Evolutionary conservation across 2,888 invertebrate species (phyloP), one percentile per base, ranked within the genome.

Genomic region (Iselma pallidipennis): DNA sequence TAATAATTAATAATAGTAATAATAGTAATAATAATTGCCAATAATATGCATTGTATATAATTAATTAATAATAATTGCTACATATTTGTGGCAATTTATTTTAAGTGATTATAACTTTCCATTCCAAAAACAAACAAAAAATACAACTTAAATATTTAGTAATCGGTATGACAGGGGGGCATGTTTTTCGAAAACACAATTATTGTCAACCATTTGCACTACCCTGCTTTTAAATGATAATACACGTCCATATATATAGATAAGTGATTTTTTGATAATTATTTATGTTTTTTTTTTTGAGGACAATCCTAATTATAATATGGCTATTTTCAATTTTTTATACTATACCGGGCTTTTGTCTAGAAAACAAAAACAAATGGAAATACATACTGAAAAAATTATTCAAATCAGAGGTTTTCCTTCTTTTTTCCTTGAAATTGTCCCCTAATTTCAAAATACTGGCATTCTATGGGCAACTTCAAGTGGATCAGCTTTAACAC

Each of bases 391-490:
- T 53, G 49, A 51, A 56, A 56, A 61, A 58, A 58, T 48, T 29
- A 26, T 2, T 19, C 2, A n/a, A 48, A n/a, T n/a, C n/a, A n/a
- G n/a, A n/a, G n/a, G n/a, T n/a, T n/a, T n/a, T n/a, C n/a, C n/a
- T n/a, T n/a, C n/a, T n/a, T n/a, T n/a, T n/a, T n/a, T n/a, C n/a
- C n/a, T n/a, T n/a, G n/a, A n/a, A n/a, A n/a, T n/a, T n/a, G n/a
- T n/a, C n/a, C n/a, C n/a, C n/a, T n/a, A n/a, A n/a, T n/a, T n/a
- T 78, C 70, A 82, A 66, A 76, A 80, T 65, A 81, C 73, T 25
- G 82, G 81, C 16, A 81, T 67, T 63, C 72, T 76, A 63, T 76
- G 76, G 21, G 79, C 76, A 21, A 80, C 78, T 67, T 82, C 81
- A 4, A 66, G 53, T 7, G 76, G 68, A 58, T 79, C 70, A 19